Evolutionary conservation across 2,888 invertebrate genomes (phyloP).

Genomic region (Scaptodrosophila latifasciaeformis): DNA sequence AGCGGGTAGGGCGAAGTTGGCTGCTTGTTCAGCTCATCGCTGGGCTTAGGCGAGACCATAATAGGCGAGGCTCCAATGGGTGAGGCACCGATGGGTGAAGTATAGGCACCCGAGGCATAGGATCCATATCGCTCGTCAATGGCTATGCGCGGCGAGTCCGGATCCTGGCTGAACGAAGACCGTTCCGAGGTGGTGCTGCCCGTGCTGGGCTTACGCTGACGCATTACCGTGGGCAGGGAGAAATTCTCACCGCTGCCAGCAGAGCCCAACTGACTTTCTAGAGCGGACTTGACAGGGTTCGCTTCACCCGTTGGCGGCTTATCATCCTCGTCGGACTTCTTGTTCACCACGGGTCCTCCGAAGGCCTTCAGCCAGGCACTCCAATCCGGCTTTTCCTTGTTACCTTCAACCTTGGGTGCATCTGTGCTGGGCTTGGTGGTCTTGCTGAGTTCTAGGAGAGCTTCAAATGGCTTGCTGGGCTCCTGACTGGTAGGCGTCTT

Average conservation of each 20-base stretch:
- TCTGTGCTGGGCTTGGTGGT: conserved; percentile 10
- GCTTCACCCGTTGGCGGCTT: conserved; percentile 49
- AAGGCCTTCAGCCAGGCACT: conserved; percentile 96
- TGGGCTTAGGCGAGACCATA: conserved; percentile 84
- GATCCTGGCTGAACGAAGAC: conserved; percentile 86
- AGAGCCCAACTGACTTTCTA: too few relatives aligned
- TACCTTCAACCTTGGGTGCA: conserved; percentile 13
- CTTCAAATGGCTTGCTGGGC: conserved; percentile 43
- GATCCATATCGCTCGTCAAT: conserved; percentile 78
- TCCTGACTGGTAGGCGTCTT: conserved; percentile 26
- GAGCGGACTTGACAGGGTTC: conserved; percentile 24
- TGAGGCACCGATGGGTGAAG: conserved; percentile 81
- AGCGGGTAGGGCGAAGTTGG: conserved; percentile 81
- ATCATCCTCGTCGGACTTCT: conserved; percentile 79
- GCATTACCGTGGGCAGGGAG: conserved; percentile 71
- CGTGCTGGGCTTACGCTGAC: conserved; percentile 84
- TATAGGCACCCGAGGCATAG: conserved; percentile 84
- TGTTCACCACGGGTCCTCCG: conserved; percentile 86
- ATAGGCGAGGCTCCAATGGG: conserved; percentile 80
- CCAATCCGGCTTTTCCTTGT: conserved; percentile 80
- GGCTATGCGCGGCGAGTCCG: conserved; percentile 82
- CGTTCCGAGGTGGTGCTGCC: conserved; percentile 87
- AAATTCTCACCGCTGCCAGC: conserved; percentile 59
- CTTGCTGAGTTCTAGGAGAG: conserved; percentile 49
- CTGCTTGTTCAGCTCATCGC: conserved; percentile 78